Percentiles rank a stretch among this genome's conserved stretches.
Conservation (phyloP, 2,113 vertebrate genomes). For the Elephas maximus region DNA sequence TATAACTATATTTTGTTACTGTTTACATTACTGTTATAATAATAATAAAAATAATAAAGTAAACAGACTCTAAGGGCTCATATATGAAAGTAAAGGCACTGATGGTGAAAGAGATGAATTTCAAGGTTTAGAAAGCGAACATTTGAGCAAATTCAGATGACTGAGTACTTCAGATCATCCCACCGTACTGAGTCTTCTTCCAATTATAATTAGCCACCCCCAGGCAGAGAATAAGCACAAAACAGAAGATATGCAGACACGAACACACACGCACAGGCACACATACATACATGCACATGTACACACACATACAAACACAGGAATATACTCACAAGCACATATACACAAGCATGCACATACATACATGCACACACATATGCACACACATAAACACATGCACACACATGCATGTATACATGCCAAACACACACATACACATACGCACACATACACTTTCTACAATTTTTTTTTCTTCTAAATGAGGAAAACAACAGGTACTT, state of each 20-base stretch:
- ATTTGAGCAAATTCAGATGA: background rate
- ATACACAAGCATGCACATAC: background rate
- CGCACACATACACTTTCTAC: no score
- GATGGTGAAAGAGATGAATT: background rate
- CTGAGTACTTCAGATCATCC: background rate
- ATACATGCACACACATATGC: no score
- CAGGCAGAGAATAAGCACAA: no score
- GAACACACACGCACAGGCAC: background rate
- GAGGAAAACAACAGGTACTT: no score
- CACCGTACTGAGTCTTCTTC: background rate
- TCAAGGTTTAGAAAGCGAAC: background rate
- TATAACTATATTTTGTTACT: background rate
- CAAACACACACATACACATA: no score
- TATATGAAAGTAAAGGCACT: background rate
- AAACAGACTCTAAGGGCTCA: background rate
- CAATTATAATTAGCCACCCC: no score
- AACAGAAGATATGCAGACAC: background rate
- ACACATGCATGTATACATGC: no score
- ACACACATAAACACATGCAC: no score
- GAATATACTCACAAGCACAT: no score
- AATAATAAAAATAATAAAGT: background rate
- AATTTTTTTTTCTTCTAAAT: no score
- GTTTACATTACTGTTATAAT: no score
- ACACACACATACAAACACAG: no score
- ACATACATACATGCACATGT: background rate